These are phyloP conservation scores for Neolamprologus brichardi DNA, from an alignment of 2,113 vertebrate species.

Conservation along the genomic window DNA sequence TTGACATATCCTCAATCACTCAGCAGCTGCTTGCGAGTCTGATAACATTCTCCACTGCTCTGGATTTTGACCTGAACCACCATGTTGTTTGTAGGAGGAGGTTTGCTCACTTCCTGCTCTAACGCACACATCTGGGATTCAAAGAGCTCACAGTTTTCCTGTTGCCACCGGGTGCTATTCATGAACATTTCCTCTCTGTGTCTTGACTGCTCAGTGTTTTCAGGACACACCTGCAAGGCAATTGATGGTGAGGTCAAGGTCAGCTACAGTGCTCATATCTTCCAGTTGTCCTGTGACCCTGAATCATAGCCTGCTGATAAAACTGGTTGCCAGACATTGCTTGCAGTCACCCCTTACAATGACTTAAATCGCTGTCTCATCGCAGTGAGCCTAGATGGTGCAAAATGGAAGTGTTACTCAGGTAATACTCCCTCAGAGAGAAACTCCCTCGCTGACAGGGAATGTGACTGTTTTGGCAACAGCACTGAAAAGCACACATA, in stretches of 20 bases:
- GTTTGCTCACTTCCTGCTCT: conserved; percentile 42
- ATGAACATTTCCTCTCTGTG: conserved; percentile 47
- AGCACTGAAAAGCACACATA: conserved; percentile 10
- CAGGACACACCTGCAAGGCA: conserved; percentile 67
- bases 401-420: background rate
- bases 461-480: conserved; percentile 64
- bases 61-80: background rate
- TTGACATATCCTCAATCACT: background rate
- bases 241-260: conserved; percentile 30
- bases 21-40: background rate
- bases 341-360: background rate
- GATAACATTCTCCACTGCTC: background rate
- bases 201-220: conserved; percentile 3
- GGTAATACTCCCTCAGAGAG: background rate
- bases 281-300: background rate
- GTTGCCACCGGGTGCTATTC: conserved; percentile 49
- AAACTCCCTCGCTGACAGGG: conserved; percentile 23
- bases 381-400: background rate
- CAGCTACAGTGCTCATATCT: background rate
- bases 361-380: background rate
- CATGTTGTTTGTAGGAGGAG: background rate
- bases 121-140: background rate
- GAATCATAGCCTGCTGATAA: conserved; percentile 1
- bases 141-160: conserved; percentile 32
- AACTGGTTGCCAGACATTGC: background rate